These are phyloP conservation scores for Yoshiicerus persimilis DNA, from an alignment of 1,140 invertebrate species.

Conservation along the genomic window DNA sequence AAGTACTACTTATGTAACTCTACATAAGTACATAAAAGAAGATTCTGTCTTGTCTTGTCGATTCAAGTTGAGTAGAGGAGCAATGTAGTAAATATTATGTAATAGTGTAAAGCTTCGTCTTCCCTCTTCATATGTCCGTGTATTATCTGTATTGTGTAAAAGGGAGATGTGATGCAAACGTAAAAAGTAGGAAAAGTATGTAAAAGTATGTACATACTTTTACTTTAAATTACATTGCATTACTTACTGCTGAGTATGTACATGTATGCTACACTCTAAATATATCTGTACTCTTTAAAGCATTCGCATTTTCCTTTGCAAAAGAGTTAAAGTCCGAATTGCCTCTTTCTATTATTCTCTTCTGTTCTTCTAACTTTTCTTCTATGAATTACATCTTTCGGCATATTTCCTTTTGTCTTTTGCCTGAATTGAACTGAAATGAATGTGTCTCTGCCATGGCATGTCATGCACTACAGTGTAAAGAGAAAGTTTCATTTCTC, in stretches of 20 bases:
- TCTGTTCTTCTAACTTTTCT: background rate
- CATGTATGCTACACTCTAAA: too few species aligned
- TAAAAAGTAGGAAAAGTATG: too few species aligned
- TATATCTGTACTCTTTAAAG: background rate
- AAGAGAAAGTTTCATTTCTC: background rate
- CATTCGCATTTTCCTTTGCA: background rate
- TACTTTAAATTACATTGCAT: slow-evolving; percentile 19
- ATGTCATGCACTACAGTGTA: background rate
- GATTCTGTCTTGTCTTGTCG: background rate
- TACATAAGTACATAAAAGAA: background rate
- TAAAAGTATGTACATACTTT: background rate
- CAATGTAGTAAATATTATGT: background rate
- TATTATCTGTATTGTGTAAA: background rate
- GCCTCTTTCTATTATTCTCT: background rate
- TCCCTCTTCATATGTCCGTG: background rate
- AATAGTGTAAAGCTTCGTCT: too few species aligned
- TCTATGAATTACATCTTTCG: background rate
- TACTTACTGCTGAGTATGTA: background rate
- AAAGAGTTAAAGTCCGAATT: background rate
- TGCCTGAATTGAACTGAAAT: background rate
- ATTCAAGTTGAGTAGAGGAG: background rate
- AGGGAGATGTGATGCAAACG: background rate
- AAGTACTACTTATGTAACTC: background rate
- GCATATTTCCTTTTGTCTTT: background rate
- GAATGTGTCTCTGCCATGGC: background rate